phyloP scores from a whole-genome alignment of 2,888 invertebrate species.

The Colletes collaris region DNA sequence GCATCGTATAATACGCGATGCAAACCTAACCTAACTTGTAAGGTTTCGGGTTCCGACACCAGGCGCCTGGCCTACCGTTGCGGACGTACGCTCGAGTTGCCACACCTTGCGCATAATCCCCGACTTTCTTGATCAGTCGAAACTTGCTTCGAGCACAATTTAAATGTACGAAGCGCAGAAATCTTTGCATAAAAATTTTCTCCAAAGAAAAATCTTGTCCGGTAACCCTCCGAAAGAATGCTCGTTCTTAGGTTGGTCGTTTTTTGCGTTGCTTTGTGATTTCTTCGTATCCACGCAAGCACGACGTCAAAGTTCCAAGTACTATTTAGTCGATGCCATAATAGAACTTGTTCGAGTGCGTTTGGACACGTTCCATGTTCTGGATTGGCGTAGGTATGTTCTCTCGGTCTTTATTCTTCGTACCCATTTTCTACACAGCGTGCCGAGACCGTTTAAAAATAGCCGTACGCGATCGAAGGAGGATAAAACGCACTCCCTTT shows the following conservation, averaged over 20 bases:
- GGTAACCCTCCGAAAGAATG: not conserved
- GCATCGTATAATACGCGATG: conserved; percentile 14
- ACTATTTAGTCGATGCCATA: conserved; percentile 8
- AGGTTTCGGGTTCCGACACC: conserved; percentile 27
- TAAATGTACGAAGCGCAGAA: not conserved
- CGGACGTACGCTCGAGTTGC: conserved; percentile 38
- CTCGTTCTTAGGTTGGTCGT: not conserved
- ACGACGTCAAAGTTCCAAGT: not conserved
- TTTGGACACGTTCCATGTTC: conserved; percentile 45
- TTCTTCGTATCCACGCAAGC: not conserved
- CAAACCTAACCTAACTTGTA: conserved; percentile 41
- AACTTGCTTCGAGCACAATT: not conserved
- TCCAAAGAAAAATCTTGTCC: too few species aligned
- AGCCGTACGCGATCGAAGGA: conserved; percentile 30
- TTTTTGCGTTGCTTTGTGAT: not conserved
- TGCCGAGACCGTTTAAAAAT: conserved; percentile 42
- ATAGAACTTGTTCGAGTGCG: conserved; percentile 32
- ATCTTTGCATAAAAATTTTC: not conserved
- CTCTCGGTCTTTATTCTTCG: conserved; percentile 33
- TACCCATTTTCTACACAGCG: conserved; percentile 42
- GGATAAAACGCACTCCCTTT: conserved; percentile 25
- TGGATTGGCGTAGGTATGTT: conserved; percentile 31
- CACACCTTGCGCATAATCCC: conserved; percentile 41
- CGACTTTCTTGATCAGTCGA: not conserved
- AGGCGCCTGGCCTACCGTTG: conserved; percentile 24